Evolutionary conservation across 2,113 vertebrate genomes (phyloP).

Genomic region (Dicentrarchus labrax): DNA sequence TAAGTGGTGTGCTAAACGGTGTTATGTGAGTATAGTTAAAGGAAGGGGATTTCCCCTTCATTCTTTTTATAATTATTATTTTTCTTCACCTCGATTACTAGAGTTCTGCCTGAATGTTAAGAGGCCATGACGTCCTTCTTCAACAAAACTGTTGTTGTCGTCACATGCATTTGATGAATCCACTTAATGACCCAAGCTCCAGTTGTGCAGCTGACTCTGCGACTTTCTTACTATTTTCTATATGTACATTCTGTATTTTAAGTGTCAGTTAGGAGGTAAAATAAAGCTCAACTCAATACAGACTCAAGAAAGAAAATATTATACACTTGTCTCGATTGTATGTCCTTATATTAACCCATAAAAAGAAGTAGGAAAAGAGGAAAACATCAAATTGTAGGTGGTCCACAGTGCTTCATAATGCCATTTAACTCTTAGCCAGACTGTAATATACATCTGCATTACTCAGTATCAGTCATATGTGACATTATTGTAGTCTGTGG

Average conservation of each 20-base stretch:
- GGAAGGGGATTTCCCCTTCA: slow-evolving; percentile 3
- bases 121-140: neutral
- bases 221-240: neutral
- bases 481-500: slow-evolving; percentile 1
- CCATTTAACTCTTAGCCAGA: neutral
- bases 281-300: neutral
- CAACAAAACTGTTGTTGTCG: neutral
- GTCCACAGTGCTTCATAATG: neutral
- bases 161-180: neutral
- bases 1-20: neutral
- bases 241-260: neutral
- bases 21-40: neutral
- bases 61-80: neutral
- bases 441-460: neutral
- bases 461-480: neutral
- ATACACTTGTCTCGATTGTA: neutral
- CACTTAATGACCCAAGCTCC: neutral
- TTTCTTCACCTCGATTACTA: neutral
- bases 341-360: neutral
- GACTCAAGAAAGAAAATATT: neutral
- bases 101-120: neutral
- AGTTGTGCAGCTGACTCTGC: neutral
- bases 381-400: neutral
- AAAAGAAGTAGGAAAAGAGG: neutral
- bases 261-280: neutral